Evolutionary conservation across 1,140 invertebrate species (phyloP), one percentile per base, ranked within the genome.

Genomic region (Tetranychus cinnabarinus): DNA sequence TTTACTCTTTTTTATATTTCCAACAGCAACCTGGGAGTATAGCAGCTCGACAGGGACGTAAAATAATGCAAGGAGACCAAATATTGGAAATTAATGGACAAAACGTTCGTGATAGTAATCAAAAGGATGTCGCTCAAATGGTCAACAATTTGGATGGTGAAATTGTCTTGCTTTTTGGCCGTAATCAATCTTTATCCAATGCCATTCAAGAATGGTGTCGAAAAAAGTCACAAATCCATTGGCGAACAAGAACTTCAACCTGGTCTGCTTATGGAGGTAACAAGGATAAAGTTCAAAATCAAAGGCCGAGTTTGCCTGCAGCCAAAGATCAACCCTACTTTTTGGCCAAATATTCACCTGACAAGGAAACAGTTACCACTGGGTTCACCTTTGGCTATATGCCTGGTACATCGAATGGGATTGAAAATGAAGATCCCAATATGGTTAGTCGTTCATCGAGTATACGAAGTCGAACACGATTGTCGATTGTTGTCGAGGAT

Each of bases 71-170:
- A 54, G 68, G 68, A 2, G 68, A 69, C 59, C 65, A 66, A 48
- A 67, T 69, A 33, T 56, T 68, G n/a, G 68, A 69, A 61, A 66
- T 69, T 45, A 69, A 69, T 64, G 68, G 67, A 12, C 66, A 67
- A 57, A 68, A 65, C 60, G 65, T 69, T 15, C 59, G 64, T 15
- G 65, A 66, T 45, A 64, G 59, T 37, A 66, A 69, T 61, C 68
- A 69, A 48, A 67, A 69, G 46, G 68, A 69, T 48, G 66, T 69
- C 3, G 63, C 65, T n/a, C 48, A 64, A n/a, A 66, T 65, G 54
- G 63, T 69, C 8, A 55, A 55, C 52, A 31, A 45, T 31, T n/a
- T 69, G 56, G 68, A 69, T 61, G 68, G 67, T 36, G 67, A 66
- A 15, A 64, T 69, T 55, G 68, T 69, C 6, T 58, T 69, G 47